These are phyloP conservation scores for Scopus umbretta DNA, from an alignment of 2,113 vertebrate species.

Conservation along the genomic window DNA sequence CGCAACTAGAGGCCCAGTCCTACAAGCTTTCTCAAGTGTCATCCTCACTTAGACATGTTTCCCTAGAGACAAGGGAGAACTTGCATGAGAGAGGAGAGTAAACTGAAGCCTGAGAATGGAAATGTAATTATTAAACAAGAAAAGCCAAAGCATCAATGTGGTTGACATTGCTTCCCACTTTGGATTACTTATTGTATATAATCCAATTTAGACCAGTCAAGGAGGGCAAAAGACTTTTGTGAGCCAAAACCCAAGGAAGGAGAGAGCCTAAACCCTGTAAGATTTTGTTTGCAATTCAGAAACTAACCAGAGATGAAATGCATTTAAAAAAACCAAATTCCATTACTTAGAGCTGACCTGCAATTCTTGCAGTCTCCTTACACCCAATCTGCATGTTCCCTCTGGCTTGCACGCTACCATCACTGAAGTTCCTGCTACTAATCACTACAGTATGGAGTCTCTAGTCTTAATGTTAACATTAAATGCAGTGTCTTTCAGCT, in stretches of 20 bases:
- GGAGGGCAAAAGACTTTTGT: not conserved
- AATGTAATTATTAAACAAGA: constrained; percentile 36
- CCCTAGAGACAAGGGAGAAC: not conserved
- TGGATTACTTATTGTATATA: constrained; percentile 36
- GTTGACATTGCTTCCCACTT: constrained; percentile 48
- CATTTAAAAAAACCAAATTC: not conserved
- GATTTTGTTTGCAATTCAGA: constrained; percentile 40
- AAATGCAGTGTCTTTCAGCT: constrained; percentile 30
- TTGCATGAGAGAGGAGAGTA: constrained; percentile 24
- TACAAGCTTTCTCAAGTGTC: not conserved
- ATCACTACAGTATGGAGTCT: constrained; percentile 43
- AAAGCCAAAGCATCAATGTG: constrained; percentile 20
- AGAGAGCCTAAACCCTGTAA: constrained; percentile 4
- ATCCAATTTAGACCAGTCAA: constrained; percentile 42
- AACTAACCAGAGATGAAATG: constrained; percentile 24
- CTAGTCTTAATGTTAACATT: constrained; percentile 35
- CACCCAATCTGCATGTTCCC: not conserved
- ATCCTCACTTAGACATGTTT: not conserved
- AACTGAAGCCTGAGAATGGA: constrained; percentile 33
- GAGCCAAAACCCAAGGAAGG: constrained; percentile 2
- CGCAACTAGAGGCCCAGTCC: not conserved
- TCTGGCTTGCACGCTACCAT: constrained; percentile 11
- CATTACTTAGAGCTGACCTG: constrained; percentile 26
- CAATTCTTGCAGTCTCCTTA: not conserved
- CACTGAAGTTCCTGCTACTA: constrained; percentile 46